Evolutionary conservation across 2,797 vertebrate species (phyloP).

Genomic region (Acestrorhynchus altus): DNA sequence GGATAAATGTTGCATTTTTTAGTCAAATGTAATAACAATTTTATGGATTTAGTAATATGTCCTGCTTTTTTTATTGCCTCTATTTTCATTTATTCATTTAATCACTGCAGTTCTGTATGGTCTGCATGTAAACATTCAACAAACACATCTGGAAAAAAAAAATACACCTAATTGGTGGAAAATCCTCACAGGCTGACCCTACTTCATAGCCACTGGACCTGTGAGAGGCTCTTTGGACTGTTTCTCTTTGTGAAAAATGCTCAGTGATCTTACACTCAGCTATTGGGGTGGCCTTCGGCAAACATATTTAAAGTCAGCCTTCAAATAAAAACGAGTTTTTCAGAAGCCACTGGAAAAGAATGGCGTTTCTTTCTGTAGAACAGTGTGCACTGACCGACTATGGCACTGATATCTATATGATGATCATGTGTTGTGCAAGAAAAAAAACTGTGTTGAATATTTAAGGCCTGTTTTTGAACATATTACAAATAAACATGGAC

Average conservation of each 20-base stretch:
- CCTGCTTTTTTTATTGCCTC: background rate
- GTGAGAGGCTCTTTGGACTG: slow-evolving; percentile 29
- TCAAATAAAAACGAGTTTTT: slow-evolving; percentile 18
- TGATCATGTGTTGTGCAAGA: background rate
- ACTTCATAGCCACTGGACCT: slow-evolving; percentile 32
- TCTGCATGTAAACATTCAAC: background rate
- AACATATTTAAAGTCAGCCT: slow-evolving; percentile 39
- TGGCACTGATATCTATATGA: background rate
- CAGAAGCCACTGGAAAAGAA: slow-evolving; percentile 38
- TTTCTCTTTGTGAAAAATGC: slow-evolving; percentile 46
- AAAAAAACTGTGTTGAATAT: too few species aligned
- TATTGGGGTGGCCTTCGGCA: slow-evolving; percentile 45
- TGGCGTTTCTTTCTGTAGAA: slow-evolving; percentile 32
- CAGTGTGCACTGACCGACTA: slow-evolving; percentile 6
- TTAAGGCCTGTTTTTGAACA: too few species aligned
- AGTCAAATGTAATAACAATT: background rate
- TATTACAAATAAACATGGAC: too few species aligned
- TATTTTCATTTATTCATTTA: background rate
- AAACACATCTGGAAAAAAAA: slow-evolving; percentile 6
- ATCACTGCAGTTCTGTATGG: background rate
- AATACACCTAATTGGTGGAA: slow-evolving; percentile 26
- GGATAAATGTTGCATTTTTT: background rate
- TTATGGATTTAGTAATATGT: background rate
- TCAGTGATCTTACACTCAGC: slow-evolving; percentile 49
- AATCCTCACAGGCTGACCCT: slow-evolving; percentile 6